phyloP scores from a whole-genome alignment of 92 coral and sea anemone genomes.

The Paragorgia papillata region DNA sequence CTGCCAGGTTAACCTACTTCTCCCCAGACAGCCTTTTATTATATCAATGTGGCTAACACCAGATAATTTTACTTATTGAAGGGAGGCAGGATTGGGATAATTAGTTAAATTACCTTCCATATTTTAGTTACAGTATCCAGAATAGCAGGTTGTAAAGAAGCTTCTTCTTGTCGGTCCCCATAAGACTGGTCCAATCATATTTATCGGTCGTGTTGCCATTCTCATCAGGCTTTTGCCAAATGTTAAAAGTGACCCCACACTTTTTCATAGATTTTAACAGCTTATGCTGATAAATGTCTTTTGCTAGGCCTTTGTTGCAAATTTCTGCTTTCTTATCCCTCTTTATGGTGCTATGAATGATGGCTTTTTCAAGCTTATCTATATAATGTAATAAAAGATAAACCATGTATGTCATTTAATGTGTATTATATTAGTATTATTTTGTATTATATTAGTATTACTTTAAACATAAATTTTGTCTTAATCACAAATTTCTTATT shows the following conservation, averaged over 20 bases:
- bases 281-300: constrained; percentile 5
- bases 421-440: no score
- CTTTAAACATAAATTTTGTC: no score
- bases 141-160: constrained; percentile 28
- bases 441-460: neutral
- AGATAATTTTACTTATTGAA: neutral
- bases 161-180: constrained; percentile 46
- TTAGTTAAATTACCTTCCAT: constrained; percentile 16
- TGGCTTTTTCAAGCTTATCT: constrained; percentile 28
- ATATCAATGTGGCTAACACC: no score
- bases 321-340: constrained; percentile 22
- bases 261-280: constrained; percentile 28
- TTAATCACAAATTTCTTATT: no score
- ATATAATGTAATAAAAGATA: neutral
- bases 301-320: constrained; percentile 33
- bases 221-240: constrained; percentile 34
- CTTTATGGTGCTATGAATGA: constrained; percentile 17
- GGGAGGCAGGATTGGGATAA: neutral
- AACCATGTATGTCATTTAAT: neutral
- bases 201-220: constrained; percentile 41
- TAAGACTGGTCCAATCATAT: constrained; percentile 50
- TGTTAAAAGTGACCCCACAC: constrained; percentile 39
- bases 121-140: constrained; percentile 14
- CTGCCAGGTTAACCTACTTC: no score
- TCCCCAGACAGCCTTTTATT: no score